Conservation (phyloP, 2,888 invertebrate genomes). For the Elegia similella region DNA sequence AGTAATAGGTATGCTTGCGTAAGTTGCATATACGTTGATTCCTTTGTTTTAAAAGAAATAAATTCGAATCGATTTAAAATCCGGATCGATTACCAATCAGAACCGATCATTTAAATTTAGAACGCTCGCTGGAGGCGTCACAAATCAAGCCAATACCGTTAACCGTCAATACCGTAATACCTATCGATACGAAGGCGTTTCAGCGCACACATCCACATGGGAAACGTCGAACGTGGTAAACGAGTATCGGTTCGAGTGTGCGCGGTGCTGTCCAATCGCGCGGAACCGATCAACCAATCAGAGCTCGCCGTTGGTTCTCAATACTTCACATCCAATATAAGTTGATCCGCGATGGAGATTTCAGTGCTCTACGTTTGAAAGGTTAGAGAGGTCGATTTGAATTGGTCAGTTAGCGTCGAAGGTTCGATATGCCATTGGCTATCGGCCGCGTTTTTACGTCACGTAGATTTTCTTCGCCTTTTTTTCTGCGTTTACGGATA, state of each 20-base stretch:
- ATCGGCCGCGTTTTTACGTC: constrained; percentile 57
- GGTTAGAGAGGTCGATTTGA: constrained; percentile 36
- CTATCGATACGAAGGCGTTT: constrained; percentile 63
- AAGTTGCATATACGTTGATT: neutral
- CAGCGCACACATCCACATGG: constrained; percentile 46
- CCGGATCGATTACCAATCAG: neutral
- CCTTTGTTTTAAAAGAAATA: neutral
- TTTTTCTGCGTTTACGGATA: constrained; percentile 49
- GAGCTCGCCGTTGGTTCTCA: constrained; percentile 56
- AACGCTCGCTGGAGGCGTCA: constrained; percentile 37
- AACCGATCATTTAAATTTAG: constrained; percentile 34
- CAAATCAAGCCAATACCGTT: constrained; percentile 41
- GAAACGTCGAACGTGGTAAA: constrained; percentile 59
- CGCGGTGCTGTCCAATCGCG: constrained; percentile 77
- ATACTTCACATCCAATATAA: constrained; percentile 45
- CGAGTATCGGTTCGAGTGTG: constrained; percentile 82
- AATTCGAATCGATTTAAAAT: constrained; percentile 1
- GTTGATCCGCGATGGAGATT: constrained; percentile 30
- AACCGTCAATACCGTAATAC: constrained; percentile 54
- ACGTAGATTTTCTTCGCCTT: constrained; percentile 74
- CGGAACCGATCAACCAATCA: constrained; percentile 83
- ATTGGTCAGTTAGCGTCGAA: constrained; percentile 40
- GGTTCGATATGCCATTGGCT: constrained; percentile 76
- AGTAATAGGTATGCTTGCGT: neutral
- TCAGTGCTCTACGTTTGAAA: constrained; percentile 19